Conservation (phyloP, 1,140 invertebrate genomes). For the Hetaerina americana region DNA sequence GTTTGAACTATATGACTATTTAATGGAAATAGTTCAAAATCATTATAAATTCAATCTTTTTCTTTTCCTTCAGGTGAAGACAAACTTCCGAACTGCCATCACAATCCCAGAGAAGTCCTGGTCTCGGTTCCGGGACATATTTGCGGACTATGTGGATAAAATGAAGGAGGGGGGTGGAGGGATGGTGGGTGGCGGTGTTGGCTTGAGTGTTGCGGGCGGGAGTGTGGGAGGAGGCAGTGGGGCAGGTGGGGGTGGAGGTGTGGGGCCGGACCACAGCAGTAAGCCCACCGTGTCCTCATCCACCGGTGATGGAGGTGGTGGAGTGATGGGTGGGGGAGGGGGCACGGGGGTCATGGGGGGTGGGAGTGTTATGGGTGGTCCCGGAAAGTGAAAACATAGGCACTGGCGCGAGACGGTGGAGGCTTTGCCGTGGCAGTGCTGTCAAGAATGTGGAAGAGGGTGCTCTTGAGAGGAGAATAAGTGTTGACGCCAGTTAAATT, state of each 20-base stretch:
- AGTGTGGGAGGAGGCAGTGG: conserved; percentile 9
- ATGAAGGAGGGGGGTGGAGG: conserved; percentile 48
- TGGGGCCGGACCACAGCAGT: neutral
- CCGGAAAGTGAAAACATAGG: neutral
- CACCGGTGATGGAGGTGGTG: neutral
- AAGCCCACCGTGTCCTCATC: neutral
- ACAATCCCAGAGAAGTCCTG: conserved; percentile 97
- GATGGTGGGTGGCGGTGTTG: conserved; percentile 19
- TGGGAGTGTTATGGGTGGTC: neutral
- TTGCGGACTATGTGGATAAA: conserved; percentile 90
- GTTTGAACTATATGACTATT: too few relatives aligned
- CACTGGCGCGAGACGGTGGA: neutral
- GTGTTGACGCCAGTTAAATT: neutral
- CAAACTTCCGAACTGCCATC: conserved; percentile 93
- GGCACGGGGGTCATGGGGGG: neutral
- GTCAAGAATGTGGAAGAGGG: neutral
- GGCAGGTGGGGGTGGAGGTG: neutral
- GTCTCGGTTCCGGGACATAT: conserved; percentile 89
- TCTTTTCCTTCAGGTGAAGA: conserved; percentile 78
- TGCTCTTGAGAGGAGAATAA: neutral
- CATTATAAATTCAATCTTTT: too few relatives aligned
- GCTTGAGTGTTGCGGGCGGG: conserved; percentile 22
- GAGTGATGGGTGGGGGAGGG: neutral
- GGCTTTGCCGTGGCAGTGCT: neutral
- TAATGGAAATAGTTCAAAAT: too few relatives aligned